phyloP scores from a whole-genome alignment of 2,797 vertebrate genomes.

The Staurois parvus region DNA sequence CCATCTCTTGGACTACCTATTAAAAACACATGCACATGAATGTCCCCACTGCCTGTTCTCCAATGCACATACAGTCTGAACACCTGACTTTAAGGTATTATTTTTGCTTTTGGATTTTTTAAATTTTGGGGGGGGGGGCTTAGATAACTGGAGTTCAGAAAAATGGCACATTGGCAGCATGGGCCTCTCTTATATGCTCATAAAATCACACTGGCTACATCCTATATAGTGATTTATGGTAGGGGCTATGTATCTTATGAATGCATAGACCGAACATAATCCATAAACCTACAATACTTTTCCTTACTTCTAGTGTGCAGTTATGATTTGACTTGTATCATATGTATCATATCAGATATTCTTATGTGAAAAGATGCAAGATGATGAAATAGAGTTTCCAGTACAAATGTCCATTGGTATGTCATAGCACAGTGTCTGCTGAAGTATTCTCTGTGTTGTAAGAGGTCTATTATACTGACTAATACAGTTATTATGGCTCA shows the following conservation, averaged over 20 bases:
- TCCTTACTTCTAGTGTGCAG: not conserved
- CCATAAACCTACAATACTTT: not conserved
- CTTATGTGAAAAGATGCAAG: not conserved
- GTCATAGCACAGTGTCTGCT: not conserved
- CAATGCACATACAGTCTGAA: no score
- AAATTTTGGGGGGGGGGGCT: no score
- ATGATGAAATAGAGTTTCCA: not conserved
- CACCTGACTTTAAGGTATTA: no score
- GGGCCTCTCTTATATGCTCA: not conserved
- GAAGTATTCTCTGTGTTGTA: not conserved
- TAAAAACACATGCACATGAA: no score
- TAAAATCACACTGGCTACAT: not conserved
- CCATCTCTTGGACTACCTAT: no score
- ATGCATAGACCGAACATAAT: no score
- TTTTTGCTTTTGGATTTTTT: no score
- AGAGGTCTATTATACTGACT: not conserved
- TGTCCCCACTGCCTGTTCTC: no score
- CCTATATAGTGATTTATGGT: not conserved
- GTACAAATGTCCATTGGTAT: not conserved
- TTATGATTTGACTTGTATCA: not conserved
- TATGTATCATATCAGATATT: not conserved
- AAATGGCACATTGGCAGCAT: no score
- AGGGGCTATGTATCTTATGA: no score
- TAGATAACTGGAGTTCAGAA: no score
- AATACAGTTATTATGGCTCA: constrained; percentile 3